Evolutionary conservation across 2,797 vertebrate species (phyloP), one percentile per base, ranked within the genome.

Genomic region (Gymnothorax javanicus): DNA sequence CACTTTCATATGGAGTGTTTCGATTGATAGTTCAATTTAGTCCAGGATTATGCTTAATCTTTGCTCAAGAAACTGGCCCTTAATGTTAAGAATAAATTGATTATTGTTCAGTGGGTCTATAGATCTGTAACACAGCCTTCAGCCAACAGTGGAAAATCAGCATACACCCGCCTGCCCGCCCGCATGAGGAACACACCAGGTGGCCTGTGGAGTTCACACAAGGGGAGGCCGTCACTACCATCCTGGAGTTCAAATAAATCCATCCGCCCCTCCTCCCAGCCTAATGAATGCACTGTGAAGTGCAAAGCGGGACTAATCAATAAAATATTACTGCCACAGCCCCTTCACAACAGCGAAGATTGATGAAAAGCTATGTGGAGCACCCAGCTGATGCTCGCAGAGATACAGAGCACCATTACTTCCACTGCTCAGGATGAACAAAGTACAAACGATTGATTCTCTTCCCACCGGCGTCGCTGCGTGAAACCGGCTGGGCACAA

Each of bases 121-220:
- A 52, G 84, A 91, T 87, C 83, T 58, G 85, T 88, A 88, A 91
- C 88, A 90, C 82, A 52, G 91, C 92, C 90, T 84, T 87, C 90
- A 88, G 86, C 94, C 92, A 92, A 93, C 92, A 82, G 90, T 92
- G 95, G 95, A 96, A 95, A 90, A 43, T 43, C 33, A 43, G 33
- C 33, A 43, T 43, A 43, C 33, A 43, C 33, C 33, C 33, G 33
- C 33, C 33, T 2, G 23, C 7, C 23, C 64, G 9, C 64, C 64
- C 23, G 64, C 64, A 2, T 43, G 33, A n/a, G 64, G 64, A n/a
- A 67, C 1, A 7, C 20, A n/a, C 23, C 64, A 67, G 64, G 64
- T 67, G 23, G 4, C 64, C 23, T 7, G 64, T n/a, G 7, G 23
- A 2, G 64, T n/a, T n/a, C 25, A n/a, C 23, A 13, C 4, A 2